A percentile compares a stretch with the other conserved stretches of the same genome.
Conservation (phyloP, 2,797 vertebrate species). For the Neostethus bicornis region DNA sequence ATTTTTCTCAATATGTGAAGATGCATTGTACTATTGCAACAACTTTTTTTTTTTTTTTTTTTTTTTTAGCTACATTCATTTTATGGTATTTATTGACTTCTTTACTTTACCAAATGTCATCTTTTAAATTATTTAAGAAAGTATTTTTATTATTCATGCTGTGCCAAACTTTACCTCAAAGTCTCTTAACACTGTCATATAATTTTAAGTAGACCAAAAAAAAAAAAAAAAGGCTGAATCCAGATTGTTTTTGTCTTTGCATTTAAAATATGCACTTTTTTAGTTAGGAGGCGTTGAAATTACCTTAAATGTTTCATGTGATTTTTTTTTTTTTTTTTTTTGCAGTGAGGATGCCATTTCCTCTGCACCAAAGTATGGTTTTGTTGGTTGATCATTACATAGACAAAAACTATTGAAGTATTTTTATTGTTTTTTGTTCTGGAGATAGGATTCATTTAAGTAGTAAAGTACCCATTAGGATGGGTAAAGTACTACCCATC, state of each 20-base stretch:
- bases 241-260: neutral
- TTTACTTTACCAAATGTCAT: neutral
- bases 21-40: neutral
- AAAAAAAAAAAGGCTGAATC: neutral
- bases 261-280: conserved; percentile 9
- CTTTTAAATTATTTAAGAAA: neutral
- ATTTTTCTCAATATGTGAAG: neutral
- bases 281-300: too few species aligned
- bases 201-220: neutral
- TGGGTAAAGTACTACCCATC: neutral
- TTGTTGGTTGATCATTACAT: conserved; percentile 2
- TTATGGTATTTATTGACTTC: too few species aligned
- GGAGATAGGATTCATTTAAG: neutral
- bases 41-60: too few species aligned
- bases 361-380: neutral
- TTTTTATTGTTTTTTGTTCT: conserved; percentile 7
- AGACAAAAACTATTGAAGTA: conserved; percentile 5
- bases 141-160: too few species aligned
- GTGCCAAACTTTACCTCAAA: too few species aligned
- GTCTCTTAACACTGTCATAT: neutral
- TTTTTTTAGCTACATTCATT: too few species aligned
- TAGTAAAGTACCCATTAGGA: neutral
- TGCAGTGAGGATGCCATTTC: conserved; percentile 12
- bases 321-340: too few species aligned
- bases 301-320: too few species aligned